A percentile compares a stretch with the other conserved stretches of the same genome.
Conservation (phyloP, 2,888 invertebrate species). For the Spodoptera picta region DNA sequence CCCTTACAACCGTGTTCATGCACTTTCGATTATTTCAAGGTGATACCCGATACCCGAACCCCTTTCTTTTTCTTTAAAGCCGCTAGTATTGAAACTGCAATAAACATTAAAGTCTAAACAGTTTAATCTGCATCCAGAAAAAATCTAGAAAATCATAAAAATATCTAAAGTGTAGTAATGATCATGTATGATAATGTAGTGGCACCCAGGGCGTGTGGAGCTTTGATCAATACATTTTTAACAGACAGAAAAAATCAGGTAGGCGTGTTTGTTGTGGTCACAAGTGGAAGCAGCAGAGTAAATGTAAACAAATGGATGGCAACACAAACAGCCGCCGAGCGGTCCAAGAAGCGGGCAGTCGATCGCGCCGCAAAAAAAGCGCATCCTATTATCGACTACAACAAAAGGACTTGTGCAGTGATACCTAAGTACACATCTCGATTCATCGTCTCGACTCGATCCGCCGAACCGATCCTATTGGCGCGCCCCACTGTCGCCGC, state of each 20-base stretch:
- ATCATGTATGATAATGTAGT: constrained; percentile 18
- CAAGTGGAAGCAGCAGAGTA: constrained; percentile 52
- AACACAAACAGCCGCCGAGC: constrained; percentile 57
- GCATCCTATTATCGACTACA: constrained; percentile 89
- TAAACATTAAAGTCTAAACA: constrained; percentile 7
- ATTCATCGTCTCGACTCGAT: constrained; percentile 89
- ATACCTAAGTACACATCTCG: constrained; percentile 89
- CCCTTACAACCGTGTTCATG: constrained; percentile 72
- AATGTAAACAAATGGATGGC: constrained; percentile 74
- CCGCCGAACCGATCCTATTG: constrained; percentile 87
- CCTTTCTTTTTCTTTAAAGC: constrained; percentile 42
- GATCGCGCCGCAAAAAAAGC: constrained; percentile 86
- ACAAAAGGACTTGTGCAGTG: constrained; percentile 88
- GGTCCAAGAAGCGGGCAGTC: constrained; percentile 74
- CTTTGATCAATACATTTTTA: constrained; percentile 51
- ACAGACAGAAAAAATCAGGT: constrained; percentile 50
- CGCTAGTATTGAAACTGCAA: constrained; percentile 18
- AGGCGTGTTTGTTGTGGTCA: constrained; percentile 60
- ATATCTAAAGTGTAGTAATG: not conserved
- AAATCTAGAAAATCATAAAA: constrained; percentile 6
- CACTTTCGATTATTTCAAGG: constrained; percentile 80
- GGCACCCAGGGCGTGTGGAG: constrained; percentile 22
- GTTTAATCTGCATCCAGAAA: not conserved
- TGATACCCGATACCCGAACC: constrained; percentile 60
- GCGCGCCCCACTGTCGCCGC: constrained; percentile 88